These are phyloP conservation scores for Lophura swinhoii DNA, from an alignment of 2,797 vertebrate genomes.

Conservation along the genomic window DNA sequence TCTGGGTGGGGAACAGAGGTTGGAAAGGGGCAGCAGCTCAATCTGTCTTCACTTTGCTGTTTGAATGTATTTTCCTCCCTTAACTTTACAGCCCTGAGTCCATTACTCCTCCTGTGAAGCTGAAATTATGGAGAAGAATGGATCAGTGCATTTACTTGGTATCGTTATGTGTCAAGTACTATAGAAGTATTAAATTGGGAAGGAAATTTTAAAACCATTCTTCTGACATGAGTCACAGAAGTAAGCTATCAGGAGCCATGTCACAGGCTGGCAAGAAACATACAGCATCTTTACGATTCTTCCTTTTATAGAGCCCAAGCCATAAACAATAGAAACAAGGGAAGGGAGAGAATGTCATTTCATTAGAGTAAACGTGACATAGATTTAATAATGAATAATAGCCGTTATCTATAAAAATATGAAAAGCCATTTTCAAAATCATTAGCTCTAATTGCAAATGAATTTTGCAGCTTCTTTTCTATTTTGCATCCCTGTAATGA, in stretches of 20 bases:
- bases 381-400: constrained; percentile 78
- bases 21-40: background rate
- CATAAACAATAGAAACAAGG: constrained; percentile 68
- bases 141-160: background rate
- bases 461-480: constrained; percentile 74
- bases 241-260: constrained; percentile 28
- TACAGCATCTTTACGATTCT: constrained; percentile 40
- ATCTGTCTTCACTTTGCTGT: background rate
- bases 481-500: constrained; percentile 76
- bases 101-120: constrained; percentile 16
- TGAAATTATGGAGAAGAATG: background rate
- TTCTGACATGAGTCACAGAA: constrained; percentile 52
- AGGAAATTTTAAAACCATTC: constrained; percentile 56
- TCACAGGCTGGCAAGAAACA: constrained; percentile 40
- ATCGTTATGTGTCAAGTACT: constrained; percentile 44
- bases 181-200: constrained; percentile 40
- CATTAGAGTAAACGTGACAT: constrained; percentile 64
- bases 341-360: constrained; percentile 57
- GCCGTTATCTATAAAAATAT: constrained; percentile 66
- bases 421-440: constrained; percentile 76
- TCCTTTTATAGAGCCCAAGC: constrained; percentile 27
- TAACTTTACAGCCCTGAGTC: background rate
- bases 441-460: constrained; percentile 77
- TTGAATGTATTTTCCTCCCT: background rate
- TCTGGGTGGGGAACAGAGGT: background rate